Evolutionary conservation across 2,797 vertebrate species (phyloP).

Genomic region (Poeciliopsis gracilis): DNA sequence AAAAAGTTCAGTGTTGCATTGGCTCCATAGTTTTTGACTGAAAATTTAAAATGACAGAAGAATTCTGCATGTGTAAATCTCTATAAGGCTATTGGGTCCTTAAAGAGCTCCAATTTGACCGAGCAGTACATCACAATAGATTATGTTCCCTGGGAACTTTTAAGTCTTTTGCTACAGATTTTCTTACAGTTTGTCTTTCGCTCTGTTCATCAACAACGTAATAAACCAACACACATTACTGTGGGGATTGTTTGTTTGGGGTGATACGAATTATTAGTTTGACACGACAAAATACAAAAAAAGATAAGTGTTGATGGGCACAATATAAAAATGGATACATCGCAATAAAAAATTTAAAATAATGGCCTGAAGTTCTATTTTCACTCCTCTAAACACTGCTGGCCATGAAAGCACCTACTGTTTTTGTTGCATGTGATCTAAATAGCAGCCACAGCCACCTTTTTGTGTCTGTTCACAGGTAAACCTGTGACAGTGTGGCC

Average conservation of each 20-base stretch:
- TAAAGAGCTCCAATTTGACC: not conserved
- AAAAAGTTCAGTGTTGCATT: not conserved
- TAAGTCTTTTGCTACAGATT: not conserved
- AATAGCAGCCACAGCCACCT: constrained; percentile 12
- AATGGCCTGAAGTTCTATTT: not conserved
- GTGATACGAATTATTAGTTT: not conserved
- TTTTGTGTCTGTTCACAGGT: constrained; percentile 59
- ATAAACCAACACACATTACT: not conserved
- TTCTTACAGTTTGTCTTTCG: not conserved
- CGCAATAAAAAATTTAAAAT: not conserved
- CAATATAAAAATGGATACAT: not conserved
- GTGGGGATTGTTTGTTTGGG: not conserved
- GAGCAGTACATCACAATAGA: not conserved
- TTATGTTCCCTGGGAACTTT: not conserved
- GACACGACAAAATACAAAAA: not conserved
- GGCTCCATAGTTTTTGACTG: not conserved
- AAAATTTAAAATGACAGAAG: not conserved
- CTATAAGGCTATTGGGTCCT: not conserved
- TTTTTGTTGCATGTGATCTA: not conserved
- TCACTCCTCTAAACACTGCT: not conserved
- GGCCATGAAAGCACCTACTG: not conserved
- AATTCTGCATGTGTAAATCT: not conserved
- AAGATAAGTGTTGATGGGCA: not conserved
- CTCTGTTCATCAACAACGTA: not conserved
- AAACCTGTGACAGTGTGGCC: constrained; percentile 66